Base-by-base conservation (phyloP, 2,888 invertebrate genomes). In the Phortica magna region DNA sequence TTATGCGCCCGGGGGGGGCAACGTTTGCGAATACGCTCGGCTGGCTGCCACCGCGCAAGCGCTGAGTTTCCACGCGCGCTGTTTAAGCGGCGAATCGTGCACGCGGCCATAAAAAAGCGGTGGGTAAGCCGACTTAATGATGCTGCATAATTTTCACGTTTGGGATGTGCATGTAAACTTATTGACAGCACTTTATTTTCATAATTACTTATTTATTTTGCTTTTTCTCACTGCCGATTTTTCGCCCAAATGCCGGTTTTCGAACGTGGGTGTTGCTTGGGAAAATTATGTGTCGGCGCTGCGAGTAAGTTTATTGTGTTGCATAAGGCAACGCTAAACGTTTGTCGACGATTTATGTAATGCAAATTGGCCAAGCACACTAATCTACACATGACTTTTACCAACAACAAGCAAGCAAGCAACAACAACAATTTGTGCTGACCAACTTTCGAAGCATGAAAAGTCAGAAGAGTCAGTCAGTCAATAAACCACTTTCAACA, bases 71-170 rank as follows among this genome's bases (percentile, higher is more conserved):
- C 48, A 48, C 14, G 3, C 48, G 48, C 48, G 48, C 31, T 31
- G 5, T 31, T 31, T 31, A 48, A 39, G 48, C 68, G 68, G 68
- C 64, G 17, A 68, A 68, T 68, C 68, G 68, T 68, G 68, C 43
- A 22, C 59, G 22, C 17, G 10, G 22, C 10, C 7, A 59, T 17
- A n/a, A 19, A 59, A n/a, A 22, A 19, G 19, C 19, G 68, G 39
- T 14, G 67, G 68, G 68, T 43, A 68, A 10, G 68, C 22, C 43
- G 19, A 9, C 19, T 43, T 68, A 68, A 68, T 68, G 68, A 68
- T 22, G 43, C 48, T 48, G 68, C 68, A 68, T 68, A 68, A 68
- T 68, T 68, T 68, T 42, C 68, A 68, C 68, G 19, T 68, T 68
- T 19, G 7, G 19, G 43, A 43, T 68, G 43, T 43, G 22, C 61